phyloP scores from a whole-genome alignment of 2,888 invertebrate species.

The Sialis fuliginosa region DNA sequence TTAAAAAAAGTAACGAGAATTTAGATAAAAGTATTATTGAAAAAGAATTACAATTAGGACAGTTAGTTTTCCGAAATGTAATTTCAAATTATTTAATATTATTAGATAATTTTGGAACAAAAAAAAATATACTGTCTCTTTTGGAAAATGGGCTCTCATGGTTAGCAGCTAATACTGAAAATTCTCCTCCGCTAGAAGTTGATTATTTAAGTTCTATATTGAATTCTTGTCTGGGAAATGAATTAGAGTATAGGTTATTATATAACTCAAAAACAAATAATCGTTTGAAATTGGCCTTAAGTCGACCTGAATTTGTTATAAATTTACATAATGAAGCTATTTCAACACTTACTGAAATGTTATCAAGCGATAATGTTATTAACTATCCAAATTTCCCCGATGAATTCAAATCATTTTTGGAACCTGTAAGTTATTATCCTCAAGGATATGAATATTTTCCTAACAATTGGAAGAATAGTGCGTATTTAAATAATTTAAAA shows the following conservation, averaged over 20 bases:
- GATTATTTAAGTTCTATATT: conserved; percentile 36
- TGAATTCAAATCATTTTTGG: conserved; percentile 29
- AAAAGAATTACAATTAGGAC: conserved; percentile 10
- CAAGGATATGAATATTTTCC: no score
- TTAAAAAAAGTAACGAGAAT: conserved; percentile 13
- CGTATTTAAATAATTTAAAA: no score
- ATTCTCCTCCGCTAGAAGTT: conserved; percentile 35
- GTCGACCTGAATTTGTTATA: conserved; percentile 38
- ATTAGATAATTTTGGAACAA: conserved; percentile 21
- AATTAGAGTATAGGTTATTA: conserved; percentile 39
- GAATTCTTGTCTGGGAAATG: conserved; percentile 36
- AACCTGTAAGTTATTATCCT: no score
- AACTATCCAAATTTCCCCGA: conserved; percentile 44
- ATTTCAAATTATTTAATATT: conserved; percentile 23
- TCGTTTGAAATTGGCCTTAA: conserved; percentile 28
- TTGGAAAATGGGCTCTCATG: conserved; percentile 28
- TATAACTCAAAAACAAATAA: conserved; percentile 23
- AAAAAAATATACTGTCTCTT: conserved; percentile 20
- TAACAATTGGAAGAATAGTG: no score
- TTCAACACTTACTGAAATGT: conserved; percentile 36
- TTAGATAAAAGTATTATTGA: conserved; percentile 4
- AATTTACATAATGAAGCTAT: conserved; percentile 49
- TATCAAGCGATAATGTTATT: conserved; percentile 37
- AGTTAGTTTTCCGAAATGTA: conserved; percentile 12
- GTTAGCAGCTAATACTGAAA: conserved; percentile 31